Evolutionary conservation across 1,140 invertebrate genomes (phyloP).

Genomic region (Drosophila pallidifrons): DNA sequence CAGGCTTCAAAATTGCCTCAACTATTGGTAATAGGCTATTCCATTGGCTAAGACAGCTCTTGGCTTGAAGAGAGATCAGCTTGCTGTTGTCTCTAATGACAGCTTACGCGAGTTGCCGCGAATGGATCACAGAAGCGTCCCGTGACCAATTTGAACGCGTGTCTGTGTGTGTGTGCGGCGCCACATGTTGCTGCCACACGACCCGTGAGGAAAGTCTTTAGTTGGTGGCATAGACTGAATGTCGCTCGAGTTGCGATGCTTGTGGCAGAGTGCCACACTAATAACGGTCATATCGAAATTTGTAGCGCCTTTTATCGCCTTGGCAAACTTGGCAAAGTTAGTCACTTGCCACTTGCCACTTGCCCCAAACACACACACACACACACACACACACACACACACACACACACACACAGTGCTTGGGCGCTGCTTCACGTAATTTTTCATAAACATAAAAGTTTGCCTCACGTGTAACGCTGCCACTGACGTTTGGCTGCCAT

Average conservation of each 20-base stretch:
- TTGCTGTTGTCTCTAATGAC: slow-evolving; percentile 33
- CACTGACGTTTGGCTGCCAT: background rate
- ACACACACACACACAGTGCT: slow-evolving; percentile 16
- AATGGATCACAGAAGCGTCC: slow-evolving; percentile 38
- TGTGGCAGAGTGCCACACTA: background rate
- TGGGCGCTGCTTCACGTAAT: slow-evolving; percentile 57
- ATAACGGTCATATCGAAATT: slow-evolving; percentile 53
- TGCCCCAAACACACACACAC: slow-evolving; percentile 25
- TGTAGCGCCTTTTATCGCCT: slow-evolving; percentile 64
- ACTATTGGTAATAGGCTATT: background rate
- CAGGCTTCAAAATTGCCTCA: background rate
- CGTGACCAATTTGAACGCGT: slow-evolving; percentile 19
- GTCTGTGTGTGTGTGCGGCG: background rate
- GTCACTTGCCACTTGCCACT: slow-evolving; percentile 54
- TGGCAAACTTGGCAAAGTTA: slow-evolving; percentile 69
- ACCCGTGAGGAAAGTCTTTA: background rate
- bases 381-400: slow-evolving; percentile 20
- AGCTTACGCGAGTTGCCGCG: slow-evolving; percentile 27
- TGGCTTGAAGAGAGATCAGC: slow-evolving; percentile 19
- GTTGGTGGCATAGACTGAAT: no score
- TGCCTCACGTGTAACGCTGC: slow-evolving; percentile 39
- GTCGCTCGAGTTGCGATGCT: slow-evolving; percentile 6
- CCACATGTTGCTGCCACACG: slow-evolving; percentile 27
- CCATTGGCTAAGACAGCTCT: background rate
- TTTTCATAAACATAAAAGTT: slow-evolving; percentile 80